phyloP scores from a whole-genome alignment of 30 jellyfish, hydroid and myxozoan species.

The Catostylus mosaicus region DNA sequence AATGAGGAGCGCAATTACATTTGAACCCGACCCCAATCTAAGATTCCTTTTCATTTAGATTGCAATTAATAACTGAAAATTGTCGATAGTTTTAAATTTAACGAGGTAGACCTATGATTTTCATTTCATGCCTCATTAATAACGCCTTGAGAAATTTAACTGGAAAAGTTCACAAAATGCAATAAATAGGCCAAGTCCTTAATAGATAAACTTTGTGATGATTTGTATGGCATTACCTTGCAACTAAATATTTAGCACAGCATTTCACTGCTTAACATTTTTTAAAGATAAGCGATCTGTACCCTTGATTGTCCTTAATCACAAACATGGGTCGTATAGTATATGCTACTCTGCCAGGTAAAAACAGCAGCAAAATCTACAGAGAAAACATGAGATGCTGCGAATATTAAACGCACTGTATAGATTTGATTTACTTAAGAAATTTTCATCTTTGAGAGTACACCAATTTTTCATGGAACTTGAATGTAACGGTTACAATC shows the following conservation, averaged over 20 bases:
- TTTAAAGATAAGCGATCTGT: background rate
- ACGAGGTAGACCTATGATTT: too few relatives aligned
- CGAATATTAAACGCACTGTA: background rate
- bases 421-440: background rate
- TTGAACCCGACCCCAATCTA: too few relatives aligned
- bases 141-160: background rate
- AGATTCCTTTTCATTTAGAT: too few relatives aligned
- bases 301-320: slow-evolving; percentile 19
- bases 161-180: background rate
- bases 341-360: background rate
- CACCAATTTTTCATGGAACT: background rate
- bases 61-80: too few relatives aligned
- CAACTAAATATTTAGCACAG: background rate
- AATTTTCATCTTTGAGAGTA: too few relatives aligned
- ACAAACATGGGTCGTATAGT: background rate
- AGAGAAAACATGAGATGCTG: background rate
- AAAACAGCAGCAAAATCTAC: background rate
- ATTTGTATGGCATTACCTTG: background rate
- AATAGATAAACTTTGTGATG: background rate
- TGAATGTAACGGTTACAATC: background rate
- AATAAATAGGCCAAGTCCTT: background rate
- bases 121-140: too few relatives aligned
- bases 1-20: too few relatives aligned
- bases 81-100: too few relatives aligned
- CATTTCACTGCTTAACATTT: slow-evolving; percentile 5